phyloP scores from a whole-genome alignment of 2,888 invertebrate species.

The Pollenia griseotomentosa region DNA sequence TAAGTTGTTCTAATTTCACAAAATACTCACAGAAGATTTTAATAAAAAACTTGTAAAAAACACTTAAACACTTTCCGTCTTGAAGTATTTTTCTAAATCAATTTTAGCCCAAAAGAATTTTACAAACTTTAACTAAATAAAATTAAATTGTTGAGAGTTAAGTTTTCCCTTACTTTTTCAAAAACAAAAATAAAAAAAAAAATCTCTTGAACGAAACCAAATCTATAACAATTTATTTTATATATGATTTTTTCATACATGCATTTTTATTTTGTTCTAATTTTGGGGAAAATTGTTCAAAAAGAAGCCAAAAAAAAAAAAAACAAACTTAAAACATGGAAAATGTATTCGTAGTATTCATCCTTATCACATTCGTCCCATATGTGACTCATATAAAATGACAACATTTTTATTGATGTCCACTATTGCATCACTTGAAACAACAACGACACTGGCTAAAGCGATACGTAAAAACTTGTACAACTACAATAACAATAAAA shows the following conservation, averaged over 20 bases:
- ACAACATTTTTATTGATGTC: slow-evolving; percentile 68
- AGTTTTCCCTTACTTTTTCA: not conserved
- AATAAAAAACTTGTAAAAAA: slow-evolving; percentile 21
- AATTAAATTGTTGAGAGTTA: slow-evolving; percentile 14
- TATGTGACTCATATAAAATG: slow-evolving; percentile 60
- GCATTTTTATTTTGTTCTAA: slow-evolving; percentile 11
- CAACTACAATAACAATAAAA: slow-evolving; percentile 28
- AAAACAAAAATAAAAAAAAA: not conserved
- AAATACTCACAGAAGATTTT: slow-evolving; percentile 16
- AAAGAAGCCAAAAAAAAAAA: slow-evolving; percentile 1
- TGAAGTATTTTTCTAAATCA: not conserved
- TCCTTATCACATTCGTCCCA: slow-evolving; percentile 53
- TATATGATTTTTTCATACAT: slow-evolving; percentile 4
- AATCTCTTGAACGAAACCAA: slow-evolving; percentile 29
- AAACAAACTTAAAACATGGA: slow-evolving; percentile 2
- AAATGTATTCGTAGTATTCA: slow-evolving; percentile 9
- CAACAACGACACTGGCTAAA: slow-evolving; percentile 4
- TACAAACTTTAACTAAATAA: not conserved
- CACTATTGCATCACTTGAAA: slow-evolving; percentile 59
- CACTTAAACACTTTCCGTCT: not conserved
- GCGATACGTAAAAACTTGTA: not conserved
- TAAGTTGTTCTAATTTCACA: not conserved
- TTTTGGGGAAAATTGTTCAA: slow-evolving; percentile 30
- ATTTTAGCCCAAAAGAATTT: not conserved
- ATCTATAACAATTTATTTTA: slow-evolving; percentile 50